Percentiles rank a stretch among this genome's conserved stretches.
Conservation (phyloP, 2,113 vertebrate genomes). For the Pampusana beccarii region DNA sequence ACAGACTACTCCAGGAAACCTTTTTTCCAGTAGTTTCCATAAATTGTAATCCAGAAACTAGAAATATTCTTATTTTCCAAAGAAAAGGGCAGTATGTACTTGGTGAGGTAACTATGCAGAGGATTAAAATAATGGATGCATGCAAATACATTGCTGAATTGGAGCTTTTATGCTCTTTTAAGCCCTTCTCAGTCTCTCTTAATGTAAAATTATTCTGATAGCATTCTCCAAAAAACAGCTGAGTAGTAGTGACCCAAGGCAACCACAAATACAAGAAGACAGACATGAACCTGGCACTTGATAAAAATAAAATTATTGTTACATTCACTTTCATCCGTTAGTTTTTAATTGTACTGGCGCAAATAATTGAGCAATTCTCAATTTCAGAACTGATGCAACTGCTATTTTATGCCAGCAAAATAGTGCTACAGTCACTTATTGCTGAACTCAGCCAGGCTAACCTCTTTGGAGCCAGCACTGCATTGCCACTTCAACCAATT, state of each 20-base stretch:
- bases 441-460: neutral
- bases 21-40: constrained; percentile 30
- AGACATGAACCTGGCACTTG: neutral
- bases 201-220: neutral
- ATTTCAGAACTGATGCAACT: neutral
- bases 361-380: neutral
- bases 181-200: neutral
- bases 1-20: constrained; percentile 5
- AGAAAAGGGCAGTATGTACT: neutral
- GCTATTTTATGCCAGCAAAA: neutral
- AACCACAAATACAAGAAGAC: neutral
- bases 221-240: neutral
- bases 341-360: neutral
- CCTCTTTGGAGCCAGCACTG: neutral
- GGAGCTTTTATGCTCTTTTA: neutral
- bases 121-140: neutral
- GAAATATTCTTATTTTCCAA: neutral
- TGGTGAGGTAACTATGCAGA: neutral
- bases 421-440: neutral
- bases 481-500: neutral
- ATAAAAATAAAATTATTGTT: neutral
- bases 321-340: neutral
- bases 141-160: neutral
- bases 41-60: constrained; percentile 4
- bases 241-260: neutral